Base-by-base conservation (phyloP, 2,888 invertebrate species). In the Notocelia uddmanniana region DNA sequence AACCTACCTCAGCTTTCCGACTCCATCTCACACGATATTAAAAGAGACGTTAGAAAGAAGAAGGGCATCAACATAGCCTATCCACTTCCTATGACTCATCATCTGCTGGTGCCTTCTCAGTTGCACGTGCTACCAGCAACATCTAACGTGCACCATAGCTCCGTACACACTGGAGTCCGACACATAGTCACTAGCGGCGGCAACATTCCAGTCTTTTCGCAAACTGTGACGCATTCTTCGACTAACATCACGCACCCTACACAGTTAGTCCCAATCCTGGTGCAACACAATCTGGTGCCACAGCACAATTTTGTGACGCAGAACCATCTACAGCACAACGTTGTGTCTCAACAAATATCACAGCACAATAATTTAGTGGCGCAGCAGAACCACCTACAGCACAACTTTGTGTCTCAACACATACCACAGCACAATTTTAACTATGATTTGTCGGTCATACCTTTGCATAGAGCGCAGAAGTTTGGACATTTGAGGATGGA, bases 401-500 rank as follows among this genome's bases (percentile, higher is more conserved):
- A 63, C 10, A 63, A 63, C 6, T 6, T 34, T 31, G 9, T 63
- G 15, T 52, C 50, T 10, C 64, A 64, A 11, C 64, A 64, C 21
- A 11, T 5, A 21, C 19, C 13, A 19, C 26, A 31, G 18, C 64
- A 63, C 11, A 52, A 63, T 31, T 37, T 64, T 13, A 73, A 89
- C 0, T 90, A 89, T 31, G 92, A 93, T 69, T 73, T 92, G 52
- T 87, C 90, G 0, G 92, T 93, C 0, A 88, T 93, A 76, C 92
- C 92, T 0, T 58, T 93, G 23, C 89, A 88, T 55, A 85, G 85
- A 62, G 79, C 82, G 11, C 78, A 78, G 37, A 85, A 84, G 71
- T 21, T 81, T 2, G 80, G 78, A 15, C 85, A 83, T 64, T 84
- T 82, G 54, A 80, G 83, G 55, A 73, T 80, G 74, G 83, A 86